Percentiles rank a stretch among this genome's conserved stretches.
phyloP scores from a whole-genome alignment of 2,797 vertebrate genomes.

The Clarias pachynema region DNA sequence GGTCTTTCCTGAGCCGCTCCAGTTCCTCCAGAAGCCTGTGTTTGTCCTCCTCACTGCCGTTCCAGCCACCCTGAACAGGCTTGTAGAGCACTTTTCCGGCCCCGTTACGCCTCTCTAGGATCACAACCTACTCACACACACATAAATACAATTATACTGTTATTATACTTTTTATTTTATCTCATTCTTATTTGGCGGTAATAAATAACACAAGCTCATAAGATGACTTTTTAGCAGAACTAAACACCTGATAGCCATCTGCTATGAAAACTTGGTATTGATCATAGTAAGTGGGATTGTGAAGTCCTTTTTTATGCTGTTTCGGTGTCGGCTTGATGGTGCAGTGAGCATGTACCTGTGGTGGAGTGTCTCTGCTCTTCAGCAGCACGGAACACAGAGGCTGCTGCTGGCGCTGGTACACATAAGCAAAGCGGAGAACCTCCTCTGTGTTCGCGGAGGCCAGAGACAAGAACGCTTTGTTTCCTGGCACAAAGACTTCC shows the following conservation, averaged over 20 bases:
- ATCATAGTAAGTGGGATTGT: neutral
- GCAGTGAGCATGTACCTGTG: slow-evolving; percentile 61
- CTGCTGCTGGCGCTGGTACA: slow-evolving; percentile 84
- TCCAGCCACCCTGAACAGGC: slow-evolving; percentile 82
- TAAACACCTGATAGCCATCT: neutral
- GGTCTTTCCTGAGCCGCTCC: slow-evolving; percentile 85
- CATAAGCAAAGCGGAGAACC: slow-evolving; percentile 85
- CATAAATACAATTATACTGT: neutral
- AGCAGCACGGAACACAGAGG: slow-evolving; percentile 82
- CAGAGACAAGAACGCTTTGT: slow-evolving; percentile 86
- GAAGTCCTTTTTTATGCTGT: neutral
- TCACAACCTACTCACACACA: slow-evolving; percentile 80
- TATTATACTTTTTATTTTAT: neutral
- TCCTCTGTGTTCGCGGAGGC: slow-evolving; percentile 87
- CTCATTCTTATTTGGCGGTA: neutral
- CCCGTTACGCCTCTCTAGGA: slow-evolving; percentile 87
- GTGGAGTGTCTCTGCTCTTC: slow-evolving; percentile 70
- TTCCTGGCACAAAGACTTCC: slow-evolving; percentile 73
- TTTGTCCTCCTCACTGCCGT: slow-evolving; percentile 85
- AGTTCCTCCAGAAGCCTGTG: slow-evolving; percentile 84
- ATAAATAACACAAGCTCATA: neutral
- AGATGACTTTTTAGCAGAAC: neutral
- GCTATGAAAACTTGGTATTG: neutral
- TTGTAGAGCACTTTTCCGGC: slow-evolving; percentile 85
- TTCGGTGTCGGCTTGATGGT: neutral